Base-by-base conservation (phyloP, 2,113 vertebrate genomes). In the Anolis sagrei region DNA sequence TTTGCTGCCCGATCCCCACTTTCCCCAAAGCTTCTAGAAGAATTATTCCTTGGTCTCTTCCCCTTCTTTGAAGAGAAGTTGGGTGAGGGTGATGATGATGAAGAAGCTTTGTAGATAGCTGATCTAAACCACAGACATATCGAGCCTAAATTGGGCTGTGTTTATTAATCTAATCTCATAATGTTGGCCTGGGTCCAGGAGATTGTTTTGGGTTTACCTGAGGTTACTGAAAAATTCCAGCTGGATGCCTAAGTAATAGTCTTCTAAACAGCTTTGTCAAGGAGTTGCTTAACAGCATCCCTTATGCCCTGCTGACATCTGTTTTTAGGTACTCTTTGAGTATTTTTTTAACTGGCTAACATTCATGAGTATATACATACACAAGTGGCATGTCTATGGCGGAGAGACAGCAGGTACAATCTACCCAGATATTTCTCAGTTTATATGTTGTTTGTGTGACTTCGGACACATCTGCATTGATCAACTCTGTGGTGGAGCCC, bases 71-170 rank as follows among this genome's bases (percentile, higher is more conserved):
- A 85, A 72, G 54, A 51, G 51, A 79, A 79, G 54, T 23, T 27
- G n/a, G 36, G 19, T 34, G 61, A 34, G 34, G 13, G 36, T 32
- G 36, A 66, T 11, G 14, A 66, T 25, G 34, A 27, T 27, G 74
- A 29, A n/a, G 49, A 54, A 73, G 58, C 70, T 49, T 58, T 32
- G 10, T 72, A 75, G 58, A 66, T 48, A 64, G 58, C 64, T 78
- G 29, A 85, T 85, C 66, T 72, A 79, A 85, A 79, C 84, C 84
- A 79, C 76, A 79, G 84, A 79, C 19, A 48, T 25, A 72, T 32
- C 25, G 4, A 18, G 29, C 27, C 54, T 48, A 61, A 73, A 72
- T 62, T 72, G 54, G 48, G 13, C 68, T 48, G 29, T 61, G 36
- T 44, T 79, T 79, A 85, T 72, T 79, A 79, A 79, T 68, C 44